These are phyloP conservation scores for Drosophila borborema DNA, from an alignment of 2,888 invertebrate genomes.

Conservation along the genomic window DNA sequence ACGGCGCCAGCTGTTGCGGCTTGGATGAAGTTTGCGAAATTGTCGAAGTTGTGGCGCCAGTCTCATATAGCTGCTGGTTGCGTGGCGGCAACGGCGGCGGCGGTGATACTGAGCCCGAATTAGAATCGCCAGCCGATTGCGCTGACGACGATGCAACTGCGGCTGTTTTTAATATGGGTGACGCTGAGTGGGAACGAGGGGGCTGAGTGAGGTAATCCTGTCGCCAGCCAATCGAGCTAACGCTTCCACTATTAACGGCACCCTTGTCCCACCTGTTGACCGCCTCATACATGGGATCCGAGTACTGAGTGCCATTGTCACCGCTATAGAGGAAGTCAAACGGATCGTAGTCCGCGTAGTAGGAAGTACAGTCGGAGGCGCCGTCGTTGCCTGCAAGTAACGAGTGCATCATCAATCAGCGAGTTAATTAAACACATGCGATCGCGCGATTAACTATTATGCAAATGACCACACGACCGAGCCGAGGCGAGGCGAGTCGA, in stretches of 20 bases:
- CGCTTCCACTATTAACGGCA: slow-evolving; percentile 52
- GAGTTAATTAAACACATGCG: slow-evolving; percentile 32
- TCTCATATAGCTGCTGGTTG: slow-evolving; percentile 79
- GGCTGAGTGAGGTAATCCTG: slow-evolving; percentile 64
- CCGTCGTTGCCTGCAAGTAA: slow-evolving; percentile 86
- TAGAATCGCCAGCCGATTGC: slow-evolving; percentile 5
- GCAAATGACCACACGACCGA: slow-evolving; percentile 44
- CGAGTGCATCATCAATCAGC: slow-evolving; percentile 76
- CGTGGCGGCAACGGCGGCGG: slow-evolving; percentile 88
- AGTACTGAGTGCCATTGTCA: slow-evolving; percentile 88
- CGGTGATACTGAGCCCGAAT: slow-evolving; percentile 57
- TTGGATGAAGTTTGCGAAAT: slow-evolving; percentile 18
- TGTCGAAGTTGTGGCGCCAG: slow-evolving; percentile 21
- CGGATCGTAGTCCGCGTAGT: slow-evolving; percentile 92
- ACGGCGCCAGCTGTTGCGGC: slow-evolving; percentile 31
- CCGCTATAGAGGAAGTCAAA: slow-evolving; percentile 91
- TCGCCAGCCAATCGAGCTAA: slow-evolving; percentile 84
- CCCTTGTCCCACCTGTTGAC: slow-evolving; percentile 87
- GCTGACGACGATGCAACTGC: slow-evolving; percentile 26
- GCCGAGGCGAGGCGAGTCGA: slow-evolving; percentile 16
- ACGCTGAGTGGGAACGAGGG: slow-evolving; percentile 25
- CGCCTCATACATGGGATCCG: slow-evolving; percentile 90
- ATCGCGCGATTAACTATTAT: slow-evolving; percentile 50
- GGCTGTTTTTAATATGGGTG: slow-evolving; percentile 19
- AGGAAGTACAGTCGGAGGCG: slow-evolving; percentile 88